phyloP scores from a whole-genome alignment of 1,140 invertebrate species.

The Branchinecta lindahli region DNA sequence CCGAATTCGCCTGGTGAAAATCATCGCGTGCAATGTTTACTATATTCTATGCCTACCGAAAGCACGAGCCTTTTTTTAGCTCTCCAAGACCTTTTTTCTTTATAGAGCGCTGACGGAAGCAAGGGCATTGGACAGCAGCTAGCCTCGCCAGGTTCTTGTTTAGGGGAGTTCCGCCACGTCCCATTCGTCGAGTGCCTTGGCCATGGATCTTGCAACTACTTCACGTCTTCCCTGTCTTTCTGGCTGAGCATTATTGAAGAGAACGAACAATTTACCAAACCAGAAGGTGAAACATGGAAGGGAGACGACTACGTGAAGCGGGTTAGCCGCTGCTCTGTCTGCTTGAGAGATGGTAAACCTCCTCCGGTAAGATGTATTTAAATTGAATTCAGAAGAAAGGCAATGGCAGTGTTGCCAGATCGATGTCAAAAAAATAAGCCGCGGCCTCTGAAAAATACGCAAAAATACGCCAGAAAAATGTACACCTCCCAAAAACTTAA shows the following conservation, averaged over 20 bases:
- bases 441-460: too few species aligned
- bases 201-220: slow-evolving; percentile 35
- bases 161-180: slow-evolving; percentile 33
- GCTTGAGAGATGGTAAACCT: neutral
- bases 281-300: slow-evolving; percentile 34
- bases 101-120: slow-evolving; percentile 37
- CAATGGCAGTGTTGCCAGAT: too few species aligned
- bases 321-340: slow-evolving; percentile 29
- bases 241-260: slow-evolving; percentile 36
- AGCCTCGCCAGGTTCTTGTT: slow-evolving; percentile 36
- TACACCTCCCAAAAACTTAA: too few species aligned
- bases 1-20: too few species aligned
- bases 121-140: slow-evolving; percentile 37
- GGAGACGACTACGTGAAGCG: slow-evolving; percentile 32
- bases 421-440: too few species aligned
- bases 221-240: slow-evolving; percentile 36
- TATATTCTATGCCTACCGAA: too few species aligned
- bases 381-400: too few species aligned
- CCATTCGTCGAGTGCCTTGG: slow-evolving; percentile 22
- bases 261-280: slow-evolving; percentile 33
- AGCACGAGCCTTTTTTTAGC: too few species aligned
- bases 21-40: too few species aligned
- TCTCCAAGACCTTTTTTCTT: neutral
- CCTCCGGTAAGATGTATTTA: too few species aligned
- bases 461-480: too few species aligned